These are phyloP conservation scores for Hirundo rustica DNA, from an alignment of 2,797 vertebrate species.

Conservation along the genomic window DNA sequence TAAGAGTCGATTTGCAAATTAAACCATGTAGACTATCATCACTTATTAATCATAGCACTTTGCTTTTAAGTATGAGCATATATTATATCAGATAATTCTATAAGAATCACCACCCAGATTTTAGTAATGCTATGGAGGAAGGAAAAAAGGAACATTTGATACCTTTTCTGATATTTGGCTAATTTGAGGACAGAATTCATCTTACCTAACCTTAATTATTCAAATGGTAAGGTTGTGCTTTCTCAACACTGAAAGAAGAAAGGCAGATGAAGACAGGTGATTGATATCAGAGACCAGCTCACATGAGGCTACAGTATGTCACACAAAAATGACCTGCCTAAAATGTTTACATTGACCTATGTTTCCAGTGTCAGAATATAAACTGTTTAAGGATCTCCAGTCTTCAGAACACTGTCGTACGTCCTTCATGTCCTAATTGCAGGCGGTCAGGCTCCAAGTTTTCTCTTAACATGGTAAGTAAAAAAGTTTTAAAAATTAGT, in stretches of 20 bases:
- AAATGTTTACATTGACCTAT: not conserved
- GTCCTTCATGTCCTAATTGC: not conserved
- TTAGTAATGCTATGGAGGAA: not conserved
- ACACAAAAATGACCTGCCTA: not conserved
- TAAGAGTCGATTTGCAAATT: slow-evolving; percentile 29
- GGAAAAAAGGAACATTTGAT: not conserved
- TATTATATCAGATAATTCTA: slow-evolving; percentile 1
- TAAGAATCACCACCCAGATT: not conserved
- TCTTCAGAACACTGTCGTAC: not conserved
- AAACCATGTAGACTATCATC: not conserved
- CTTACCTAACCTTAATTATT: not conserved
- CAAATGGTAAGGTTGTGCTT: not conserved
- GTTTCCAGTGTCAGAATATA: not conserved
- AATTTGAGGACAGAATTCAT: not conserved
- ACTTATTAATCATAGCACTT: not conserved
- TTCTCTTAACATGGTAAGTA: not conserved
- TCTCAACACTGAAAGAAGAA: not conserved
- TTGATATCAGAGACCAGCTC: not conserved
- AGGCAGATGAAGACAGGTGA: not conserved
- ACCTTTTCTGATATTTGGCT: not conserved
- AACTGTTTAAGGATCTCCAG: not conserved
- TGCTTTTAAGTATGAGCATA: not conserved
- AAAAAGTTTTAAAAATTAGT: not conserved
- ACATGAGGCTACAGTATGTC: not conserved
- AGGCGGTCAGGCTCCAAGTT: not conserved